Conservation (phyloP, 2,888 invertebrate genomes). For the Phorcus lineatus region DNA sequence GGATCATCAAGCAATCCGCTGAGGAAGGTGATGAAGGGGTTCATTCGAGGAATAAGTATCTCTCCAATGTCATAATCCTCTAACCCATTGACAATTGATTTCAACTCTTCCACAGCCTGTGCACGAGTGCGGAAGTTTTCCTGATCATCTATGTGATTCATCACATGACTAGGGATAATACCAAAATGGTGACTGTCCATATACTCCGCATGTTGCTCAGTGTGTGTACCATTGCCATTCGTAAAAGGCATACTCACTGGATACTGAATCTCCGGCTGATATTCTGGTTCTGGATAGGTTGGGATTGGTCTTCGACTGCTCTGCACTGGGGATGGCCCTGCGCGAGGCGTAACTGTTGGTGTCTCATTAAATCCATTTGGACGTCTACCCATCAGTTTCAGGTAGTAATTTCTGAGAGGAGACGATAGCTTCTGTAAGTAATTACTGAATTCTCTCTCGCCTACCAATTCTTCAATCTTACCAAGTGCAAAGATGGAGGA, state of each 20-base stretch:
- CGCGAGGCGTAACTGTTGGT: constrained; percentile 20
- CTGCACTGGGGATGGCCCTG: not conserved
- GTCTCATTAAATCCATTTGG: constrained; percentile 33
- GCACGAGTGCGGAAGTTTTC: constrained; percentile 80
- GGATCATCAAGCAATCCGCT: constrained; percentile 80
- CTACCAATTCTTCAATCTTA: constrained; percentile 74
- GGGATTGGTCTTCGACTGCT: not conserved
- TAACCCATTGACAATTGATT: constrained; percentile 77
- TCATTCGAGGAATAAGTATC: constrained; percentile 80
- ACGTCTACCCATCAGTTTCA: constrained; percentile 56
- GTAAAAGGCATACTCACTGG: not conserved
- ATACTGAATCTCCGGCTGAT: not conserved
- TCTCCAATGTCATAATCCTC: constrained; percentile 56
- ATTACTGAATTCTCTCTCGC: constrained; percentile 71
- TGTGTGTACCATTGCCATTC: constrained; percentile 19
- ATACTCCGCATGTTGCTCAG: constrained; percentile 45
- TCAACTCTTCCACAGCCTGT: constrained; percentile 80
- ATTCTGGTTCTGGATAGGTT: not conserved
- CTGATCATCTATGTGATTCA: constrained; percentile 76
- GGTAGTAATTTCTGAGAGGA: constrained; percentile 61
- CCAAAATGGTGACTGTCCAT: constrained; percentile 73
- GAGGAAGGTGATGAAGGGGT: constrained; percentile 81
- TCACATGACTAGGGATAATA: constrained; percentile 75
- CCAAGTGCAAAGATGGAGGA: constrained; percentile 73
- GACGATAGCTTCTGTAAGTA: constrained; percentile 69